These are phyloP conservation scores for Herminia tarsipennalis DNA, from an alignment of 2,888 invertebrate species.

Conservation along the genomic window DNA sequence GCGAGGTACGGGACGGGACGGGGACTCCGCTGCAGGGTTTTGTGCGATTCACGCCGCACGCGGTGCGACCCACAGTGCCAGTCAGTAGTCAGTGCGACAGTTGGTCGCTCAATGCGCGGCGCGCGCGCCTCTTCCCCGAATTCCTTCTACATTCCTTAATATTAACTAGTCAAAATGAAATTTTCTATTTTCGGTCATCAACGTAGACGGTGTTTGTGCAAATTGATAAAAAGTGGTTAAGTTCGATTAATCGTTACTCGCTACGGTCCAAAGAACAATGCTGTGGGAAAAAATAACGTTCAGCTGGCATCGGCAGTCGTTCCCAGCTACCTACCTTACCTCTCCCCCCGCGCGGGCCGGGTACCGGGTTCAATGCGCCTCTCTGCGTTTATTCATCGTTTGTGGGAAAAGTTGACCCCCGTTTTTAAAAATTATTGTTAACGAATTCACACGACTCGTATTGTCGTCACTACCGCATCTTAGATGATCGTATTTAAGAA, in stretches of 20 bases:
- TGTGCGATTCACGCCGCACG: constrained; percentile 75
- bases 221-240: constrained; percentile 62
- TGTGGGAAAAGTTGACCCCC: constrained; percentile 86
- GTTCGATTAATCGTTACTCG: constrained; percentile 64
- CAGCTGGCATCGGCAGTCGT: constrained; percentile 85
- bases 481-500: constrained; percentile 46
- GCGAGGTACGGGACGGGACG: constrained; percentile 63
- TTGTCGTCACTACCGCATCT: constrained; percentile 71
- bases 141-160: constrained; percentile 65
- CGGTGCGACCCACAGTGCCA: constrained; percentile 64
- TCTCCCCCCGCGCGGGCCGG: constrained; percentile 80
- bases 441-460: constrained; percentile 82
- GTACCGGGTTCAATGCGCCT: constrained; percentile 85
- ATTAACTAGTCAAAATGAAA: constrained; percentile 71
- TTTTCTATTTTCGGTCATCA: constrained; percentile 48
- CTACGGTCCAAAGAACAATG: constrained; percentile 85
- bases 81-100: constrained; percentile 71
- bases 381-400: constrained; percentile 85
- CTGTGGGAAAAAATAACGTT: constrained; percentile 87
- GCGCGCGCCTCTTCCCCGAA: constrained; percentile 72
- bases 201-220: constrained; percentile 55
- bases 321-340: constrained; percentile 83
- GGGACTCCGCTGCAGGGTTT: constrained; percentile 73
- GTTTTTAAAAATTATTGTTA: constrained; percentile 82
- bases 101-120: constrained; percentile 78